Evolutionary conservation across 2,888 invertebrate genomes (phyloP).

Genomic region (Calliscelio sp.): DNA sequence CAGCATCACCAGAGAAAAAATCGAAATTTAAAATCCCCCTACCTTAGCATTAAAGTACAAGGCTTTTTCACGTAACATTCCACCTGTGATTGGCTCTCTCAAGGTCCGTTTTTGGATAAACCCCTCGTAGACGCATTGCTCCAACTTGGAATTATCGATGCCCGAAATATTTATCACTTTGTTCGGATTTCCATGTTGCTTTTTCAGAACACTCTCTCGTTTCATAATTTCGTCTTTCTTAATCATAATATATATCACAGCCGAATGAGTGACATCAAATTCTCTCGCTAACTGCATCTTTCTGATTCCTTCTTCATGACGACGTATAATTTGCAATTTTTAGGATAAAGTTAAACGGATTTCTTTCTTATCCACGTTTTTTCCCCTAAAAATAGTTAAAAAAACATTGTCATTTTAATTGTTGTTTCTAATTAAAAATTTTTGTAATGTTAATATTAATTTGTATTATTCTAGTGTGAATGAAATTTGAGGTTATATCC

Average conservation of each 20-base stretch:
- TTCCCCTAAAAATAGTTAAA: conserved; percentile 14
- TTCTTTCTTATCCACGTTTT: conserved; percentile 20
- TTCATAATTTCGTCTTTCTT: conserved; percentile 24
- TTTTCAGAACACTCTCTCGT: neutral
- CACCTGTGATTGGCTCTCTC: conserved; percentile 40
- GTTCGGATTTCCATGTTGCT: conserved; percentile 22
- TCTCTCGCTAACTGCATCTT: conserved; percentile 26
- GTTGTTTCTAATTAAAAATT: too few species aligned
- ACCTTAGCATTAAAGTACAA: conserved; percentile 32
- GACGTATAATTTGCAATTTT: conserved; percentile 31
- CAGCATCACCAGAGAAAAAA: neutral
- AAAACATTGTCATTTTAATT: too few species aligned
- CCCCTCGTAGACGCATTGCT: conserved; percentile 37
- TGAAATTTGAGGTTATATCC: too few species aligned
- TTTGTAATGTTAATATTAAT: too few species aligned
- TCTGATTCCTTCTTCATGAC: conserved; percentile 18
- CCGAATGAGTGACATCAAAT: conserved; percentile 22
- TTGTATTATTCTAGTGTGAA: too few species aligned
- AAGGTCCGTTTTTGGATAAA: conserved; percentile 48
- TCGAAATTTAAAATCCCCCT: neutral
- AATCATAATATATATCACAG: conserved; percentile 26
- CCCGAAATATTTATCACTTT: conserved; percentile 8
- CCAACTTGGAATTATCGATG: conserved; percentile 18
- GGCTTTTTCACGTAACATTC: conserved; percentile 42
- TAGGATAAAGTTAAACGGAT: conserved; percentile 33